Base-by-base conservation (phyloP, 2,888 invertebrate species). In the Aproaerema taeniolella region DNA sequence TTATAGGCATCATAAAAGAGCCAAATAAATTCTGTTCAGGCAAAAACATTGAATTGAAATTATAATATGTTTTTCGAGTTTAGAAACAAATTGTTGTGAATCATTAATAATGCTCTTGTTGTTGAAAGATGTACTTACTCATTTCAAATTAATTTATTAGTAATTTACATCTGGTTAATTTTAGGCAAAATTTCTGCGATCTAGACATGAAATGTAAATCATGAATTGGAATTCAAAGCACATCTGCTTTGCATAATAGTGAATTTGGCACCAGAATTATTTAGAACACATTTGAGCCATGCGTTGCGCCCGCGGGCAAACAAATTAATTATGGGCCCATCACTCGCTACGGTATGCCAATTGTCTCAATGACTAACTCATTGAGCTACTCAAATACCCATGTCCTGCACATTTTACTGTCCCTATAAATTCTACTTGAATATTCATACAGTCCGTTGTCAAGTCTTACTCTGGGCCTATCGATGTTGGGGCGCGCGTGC, bases 361-460 rank as follows among this genome's bases (percentile, higher is more conserved):
- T 69, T 67, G 61, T 53, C 57, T 59, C 56, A 68, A 73, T 63
- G 57, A 57, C 49, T 55, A 45, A 33, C 47, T 62, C 49, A 59
- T 54, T 62, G 52, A 49, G 50, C 35, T 49, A 48, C 52, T 59
- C 49, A 56, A 58, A 58, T 43, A 41, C 39, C 42, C 41, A 46
- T 52, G 59, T 47, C 43, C 55, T 50, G 52, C 57, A 61, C 60
- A 53, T 56, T 55, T 53, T 41, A 52, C 42, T 39, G 39, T 33
- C 43, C 42, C 44, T 56, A 58, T 58, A 50, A 54, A 42, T 46
- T 56, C 47, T 45, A 50, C 40, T 55, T 62, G 51, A 61, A 61
- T 59, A 47, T 48, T 46, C 45, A 52, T 52, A 30, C 32, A 13
- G 32, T n/a, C n/a, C n/a, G n/a, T n/a, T 31, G 17, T 39, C 30